Conservation (phyloP, 2,797 vertebrate species). For the Crax fasciolata region DNA sequence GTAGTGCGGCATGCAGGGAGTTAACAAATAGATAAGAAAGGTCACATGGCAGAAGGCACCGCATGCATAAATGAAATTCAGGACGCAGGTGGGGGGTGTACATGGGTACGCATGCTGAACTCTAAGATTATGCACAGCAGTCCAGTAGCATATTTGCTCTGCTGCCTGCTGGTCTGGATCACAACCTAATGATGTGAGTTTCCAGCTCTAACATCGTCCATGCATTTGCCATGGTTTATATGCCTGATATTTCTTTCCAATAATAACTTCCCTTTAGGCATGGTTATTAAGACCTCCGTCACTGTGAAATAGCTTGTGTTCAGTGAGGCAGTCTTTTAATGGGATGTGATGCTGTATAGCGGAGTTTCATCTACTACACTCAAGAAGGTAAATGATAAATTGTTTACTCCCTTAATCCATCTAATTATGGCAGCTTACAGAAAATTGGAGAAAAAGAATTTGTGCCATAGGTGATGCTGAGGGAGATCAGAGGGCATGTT, state of each 20-base stretch:
- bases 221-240: constrained; percentile 55
- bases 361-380: constrained; percentile 58
- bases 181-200: constrained; percentile 49
- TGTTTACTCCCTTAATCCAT: constrained; percentile 63
- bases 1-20: neutral
- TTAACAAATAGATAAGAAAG: constrained; percentile 35
- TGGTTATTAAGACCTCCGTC: constrained; percentile 58
- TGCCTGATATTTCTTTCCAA: constrained; percentile 53
- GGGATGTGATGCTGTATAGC: constrained; percentile 43
- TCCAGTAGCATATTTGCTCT: constrained; percentile 35
- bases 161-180: constrained; percentile 39
- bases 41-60: neutral
- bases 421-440: constrained; percentile 61
- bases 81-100: neutral
- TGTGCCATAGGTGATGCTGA: constrained; percentile 11
- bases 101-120: constrained; percentile 2
- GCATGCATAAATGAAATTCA: neutral
- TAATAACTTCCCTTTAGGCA: constrained; percentile 75
- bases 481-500: constrained; percentile 5
- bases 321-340: constrained; percentile 59
- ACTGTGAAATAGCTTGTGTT: constrained; percentile 72
- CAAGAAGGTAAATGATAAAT: constrained; percentile 34
- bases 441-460: constrained; percentile 51
- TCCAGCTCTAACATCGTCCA: neutral
- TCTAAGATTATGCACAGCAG: constrained; percentile 41